Percentiles rank a stretch among this genome's conserved stretches.
Evolutionary conservation across 1,140 invertebrate genomes (phyloP).

Genomic region (Babylonia areolata): DNA sequence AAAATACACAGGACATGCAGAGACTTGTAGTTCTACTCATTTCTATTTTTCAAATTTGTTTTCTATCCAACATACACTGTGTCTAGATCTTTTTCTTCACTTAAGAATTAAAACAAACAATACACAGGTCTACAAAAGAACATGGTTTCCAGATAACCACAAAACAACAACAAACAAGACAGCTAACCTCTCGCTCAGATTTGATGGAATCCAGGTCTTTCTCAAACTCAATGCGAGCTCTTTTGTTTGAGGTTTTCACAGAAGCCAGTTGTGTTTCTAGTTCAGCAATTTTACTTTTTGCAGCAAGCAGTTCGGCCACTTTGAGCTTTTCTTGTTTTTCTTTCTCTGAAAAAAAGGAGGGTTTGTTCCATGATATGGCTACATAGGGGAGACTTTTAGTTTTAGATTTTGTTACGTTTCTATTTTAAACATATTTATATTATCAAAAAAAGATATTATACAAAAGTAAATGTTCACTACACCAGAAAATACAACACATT

Average conservation of each 20-base stretch:
- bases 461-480: neutral
- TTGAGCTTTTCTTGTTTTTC: slow-evolving; percentile 53
- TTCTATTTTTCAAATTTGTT: no score
- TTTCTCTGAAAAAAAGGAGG: slow-evolving; percentile 55
- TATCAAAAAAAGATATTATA: neutral
- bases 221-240: slow-evolving; percentile 61
- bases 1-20: no score
- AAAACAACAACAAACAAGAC: neutral
- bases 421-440: neutral
- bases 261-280: slow-evolving; percentile 48
- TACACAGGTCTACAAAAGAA: no score
- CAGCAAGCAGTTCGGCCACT: slow-evolving; percentile 56
- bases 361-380: no score
- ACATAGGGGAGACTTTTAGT: neutral
- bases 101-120: no score
- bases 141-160: no score
- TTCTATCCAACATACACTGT: no score
- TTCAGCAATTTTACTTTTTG: slow-evolving; percentile 54
- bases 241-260: slow-evolving; percentile 54
- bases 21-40: no score
- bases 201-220: slow-evolving; percentile 49
- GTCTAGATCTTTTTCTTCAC: no score
- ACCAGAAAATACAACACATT: neutral
- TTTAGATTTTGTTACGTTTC: neutral
- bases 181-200: slow-evolving; percentile 48